Conservation (phyloP, 35 echinoderm and acorn worm genomes). For the Hemicentrotus pulcherrimus region DNA sequence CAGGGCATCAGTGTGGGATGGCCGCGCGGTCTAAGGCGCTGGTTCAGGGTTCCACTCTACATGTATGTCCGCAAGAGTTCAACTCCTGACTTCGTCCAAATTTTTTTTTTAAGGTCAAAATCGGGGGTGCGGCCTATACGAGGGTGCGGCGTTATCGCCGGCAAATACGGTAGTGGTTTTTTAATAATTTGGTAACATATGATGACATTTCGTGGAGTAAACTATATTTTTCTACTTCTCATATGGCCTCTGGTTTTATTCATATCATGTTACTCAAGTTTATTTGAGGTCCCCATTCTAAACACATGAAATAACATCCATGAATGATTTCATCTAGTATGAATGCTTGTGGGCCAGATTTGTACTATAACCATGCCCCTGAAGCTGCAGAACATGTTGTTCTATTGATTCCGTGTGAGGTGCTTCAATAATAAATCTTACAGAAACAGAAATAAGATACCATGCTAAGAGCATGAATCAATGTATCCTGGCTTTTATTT, state of each 20-base stretch:
- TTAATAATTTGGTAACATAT: neutral
- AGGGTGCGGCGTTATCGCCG: no score
- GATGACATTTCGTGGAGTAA: neutral
- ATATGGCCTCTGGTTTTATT: neutral
- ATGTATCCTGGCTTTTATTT: neutral
- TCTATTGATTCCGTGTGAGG: neutral
- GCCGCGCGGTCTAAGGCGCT: no score
- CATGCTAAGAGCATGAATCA: neutral
- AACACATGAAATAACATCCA: neutral
- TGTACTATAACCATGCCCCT: neutral
- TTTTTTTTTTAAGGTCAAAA: no score
- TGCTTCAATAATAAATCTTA: neutral
- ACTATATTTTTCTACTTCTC: neutral
- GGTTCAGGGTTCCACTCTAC: no score
- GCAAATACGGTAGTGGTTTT: no score
- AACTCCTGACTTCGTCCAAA: no score
- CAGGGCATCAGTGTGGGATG: no score
- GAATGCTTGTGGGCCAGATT: neutral
- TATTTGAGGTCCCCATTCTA: neutral
- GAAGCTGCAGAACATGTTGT: neutral
- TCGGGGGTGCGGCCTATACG: no score
- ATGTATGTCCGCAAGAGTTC: no score
- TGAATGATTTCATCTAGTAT: neutral
- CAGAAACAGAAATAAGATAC: neutral
- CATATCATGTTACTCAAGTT: neutral